Evolutionary conservation across 2,113 vertebrate genomes (phyloP), one percentile per base, ranked within the genome.

Genomic region (Oenanthe melanoleuca): DNA sequence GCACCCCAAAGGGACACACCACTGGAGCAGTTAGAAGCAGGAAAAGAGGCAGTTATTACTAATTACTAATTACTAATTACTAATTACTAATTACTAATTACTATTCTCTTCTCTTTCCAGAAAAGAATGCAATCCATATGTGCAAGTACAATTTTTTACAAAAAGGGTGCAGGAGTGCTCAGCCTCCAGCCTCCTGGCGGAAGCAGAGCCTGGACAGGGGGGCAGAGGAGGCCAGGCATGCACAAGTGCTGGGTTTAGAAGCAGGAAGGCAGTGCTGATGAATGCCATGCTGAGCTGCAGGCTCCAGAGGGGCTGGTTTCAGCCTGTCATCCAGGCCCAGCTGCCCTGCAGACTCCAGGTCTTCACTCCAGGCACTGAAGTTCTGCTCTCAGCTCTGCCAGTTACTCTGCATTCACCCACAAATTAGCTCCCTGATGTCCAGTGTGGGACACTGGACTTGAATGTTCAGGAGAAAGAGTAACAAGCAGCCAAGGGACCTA

Each of bases 11-110:
- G 64, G 53, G 20, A 50, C 2, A 2, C 18, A 31, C 42, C 1
- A 1, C 37, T 1, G 3, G 42, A 65, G 45, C 2, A 1, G 34
- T 25, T 0, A 29, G 42, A 28, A 22, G 24, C 7, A 53, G 45
- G 31, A 40, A 40, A n/a, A 49, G 12, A 81, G 28, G n/a, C n/a
- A n/a, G n/a, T n/a, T n/a, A n/a, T n/a, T n/a, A n/a, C n/a, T 60
- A 74, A 4, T 19, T 59, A 33, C 12, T 50, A 55, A 74, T 40
- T 40, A 40, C 40, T 40, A 40, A 42, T 16, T 42, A 42, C 40
- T 60, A 74, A 4, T 19, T 59, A 33, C 12, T 50, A 55, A 74
- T 40, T 40, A 40, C 40, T 40, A 40, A 42, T 16, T 42, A 42
- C 40, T 42, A 42, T 42, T 42, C 40, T 42, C 40, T 42, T 16